phyloP scores from a whole-genome alignment of 2,888 invertebrate species.

The Zeuzera pyrina region DNA sequence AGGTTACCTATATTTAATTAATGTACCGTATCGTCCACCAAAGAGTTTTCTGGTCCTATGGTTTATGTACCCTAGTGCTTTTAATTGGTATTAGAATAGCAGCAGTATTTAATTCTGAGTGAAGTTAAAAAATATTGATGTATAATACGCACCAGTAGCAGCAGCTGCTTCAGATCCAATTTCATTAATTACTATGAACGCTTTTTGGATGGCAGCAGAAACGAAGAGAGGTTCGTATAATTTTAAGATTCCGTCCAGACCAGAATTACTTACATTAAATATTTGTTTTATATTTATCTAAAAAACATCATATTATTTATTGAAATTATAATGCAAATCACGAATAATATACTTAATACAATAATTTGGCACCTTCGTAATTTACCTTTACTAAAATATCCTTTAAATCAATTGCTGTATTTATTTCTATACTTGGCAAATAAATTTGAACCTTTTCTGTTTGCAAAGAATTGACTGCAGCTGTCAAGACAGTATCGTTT shows the following conservation, averaged over 20 bases:
- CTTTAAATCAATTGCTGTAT: constrained; percentile 19
- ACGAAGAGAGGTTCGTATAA: constrained; percentile 19
- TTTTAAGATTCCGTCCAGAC: constrained; percentile 27
- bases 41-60: too few relatives aligned
- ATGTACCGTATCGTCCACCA: too few relatives aligned
- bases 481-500: constrained; percentile 13
- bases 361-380: constrained; percentile 1
- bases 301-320: constrained; percentile 1
- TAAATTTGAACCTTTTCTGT: constrained; percentile 15
- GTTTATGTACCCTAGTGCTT: too few relatives aligned
- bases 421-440: constrained; percentile 24
- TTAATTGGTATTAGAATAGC: too few relatives aligned
- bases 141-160: constrained; percentile 35
- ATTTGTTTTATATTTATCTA: constrained; percentile 24
- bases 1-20: too few relatives aligned
- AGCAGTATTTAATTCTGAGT: too few relatives aligned
- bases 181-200: constrained; percentile 30
- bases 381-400: constrained; percentile 24
- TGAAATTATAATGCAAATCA: constrained; percentile 4
- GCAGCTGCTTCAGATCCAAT: constrained; percentile 42
- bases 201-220: constrained; percentile 32
- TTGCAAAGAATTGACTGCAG: constrained; percentile 10
- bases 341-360: constrained; percentile 1
- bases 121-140: too few relatives aligned
- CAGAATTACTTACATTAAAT: constrained; percentile 20